These are phyloP conservation scores for Glossophaga mutica DNA, from an alignment of 2,797 vertebrate genomes.

Conservation along the genomic window DNA sequence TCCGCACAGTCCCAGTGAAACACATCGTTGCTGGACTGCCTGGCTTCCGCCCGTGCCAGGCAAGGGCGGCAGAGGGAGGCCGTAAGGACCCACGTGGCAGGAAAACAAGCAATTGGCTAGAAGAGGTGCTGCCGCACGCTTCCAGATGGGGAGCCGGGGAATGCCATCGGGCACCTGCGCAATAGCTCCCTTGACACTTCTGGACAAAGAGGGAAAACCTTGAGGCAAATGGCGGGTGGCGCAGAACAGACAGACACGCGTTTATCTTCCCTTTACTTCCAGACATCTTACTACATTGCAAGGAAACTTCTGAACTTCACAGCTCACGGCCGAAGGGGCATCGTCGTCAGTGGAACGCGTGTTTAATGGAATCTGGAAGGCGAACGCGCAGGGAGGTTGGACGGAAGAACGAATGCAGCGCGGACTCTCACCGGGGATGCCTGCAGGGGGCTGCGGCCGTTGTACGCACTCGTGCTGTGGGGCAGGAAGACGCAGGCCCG, in stretches of 20 bases:
- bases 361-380: neutral
- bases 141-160: neutral
- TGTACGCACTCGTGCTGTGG: fast-evolving
- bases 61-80: neutral
- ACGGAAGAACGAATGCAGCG: neutral
- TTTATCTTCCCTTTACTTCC: neutral
- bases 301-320: neutral
- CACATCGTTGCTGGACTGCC: neutral
- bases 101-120: neutral
- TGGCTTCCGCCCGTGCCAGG: neutral
- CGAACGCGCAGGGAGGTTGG: neutral
- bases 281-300: neutral
- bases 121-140: neutral
- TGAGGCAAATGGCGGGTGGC: neutral
- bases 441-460: neutral
- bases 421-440: neutral
- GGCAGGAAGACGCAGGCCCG: neutral
- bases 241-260: neutral
- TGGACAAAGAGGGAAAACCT: neutral
- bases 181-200: neutral
- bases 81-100: neutral
- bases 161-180: fast-evolving
- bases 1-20: neutral
- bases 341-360: neutral
- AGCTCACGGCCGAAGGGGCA: neutral